These are phyloP conservation scores for Ethmia dodecea DNA, from an alignment of 2,888 invertebrate genomes.

Conservation along the genomic window DNA sequence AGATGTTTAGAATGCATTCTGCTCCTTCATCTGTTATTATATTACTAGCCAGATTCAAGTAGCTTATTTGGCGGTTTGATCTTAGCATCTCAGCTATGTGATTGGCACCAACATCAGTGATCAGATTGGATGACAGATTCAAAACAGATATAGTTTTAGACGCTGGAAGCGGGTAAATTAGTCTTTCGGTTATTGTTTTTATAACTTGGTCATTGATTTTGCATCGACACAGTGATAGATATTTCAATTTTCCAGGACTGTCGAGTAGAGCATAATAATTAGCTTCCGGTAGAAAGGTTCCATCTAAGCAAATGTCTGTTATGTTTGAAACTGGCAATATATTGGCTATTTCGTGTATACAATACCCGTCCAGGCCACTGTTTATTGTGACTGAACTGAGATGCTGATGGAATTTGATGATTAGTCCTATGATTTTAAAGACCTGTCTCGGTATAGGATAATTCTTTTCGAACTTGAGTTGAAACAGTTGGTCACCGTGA, in stretches of 20 bases:
- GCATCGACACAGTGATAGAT: conserved; percentile 45
- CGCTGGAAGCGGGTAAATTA: conserved; percentile 30
- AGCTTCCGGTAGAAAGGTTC: conserved; percentile 27
- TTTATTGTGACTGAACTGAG: conserved; percentile 33
- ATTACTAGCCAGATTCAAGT: conserved; percentile 48
- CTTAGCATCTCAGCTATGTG: conserved; percentile 34
- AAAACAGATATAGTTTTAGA: conserved; percentile 35
- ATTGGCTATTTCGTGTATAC: conserved; percentile 38
- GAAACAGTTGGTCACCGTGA: conserved; percentile 31
- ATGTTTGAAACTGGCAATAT: conserved; percentile 32
- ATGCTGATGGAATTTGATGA: conserved; percentile 30
- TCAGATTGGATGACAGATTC: conserved; percentile 45
- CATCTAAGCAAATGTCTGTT: conserved; percentile 46
- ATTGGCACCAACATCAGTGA: conserved; percentile 42
- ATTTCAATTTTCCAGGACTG: conserved; percentile 21
- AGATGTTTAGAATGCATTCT: conserved; percentile 23
- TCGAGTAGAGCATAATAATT: conserved; percentile 41
- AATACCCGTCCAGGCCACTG: conserved; percentile 26
- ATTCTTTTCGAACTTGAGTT: conserved; percentile 38
- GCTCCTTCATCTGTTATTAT: conserved; percentile 41
- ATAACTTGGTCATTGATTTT: conserved; percentile 35
- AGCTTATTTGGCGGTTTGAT: conserved; percentile 38
- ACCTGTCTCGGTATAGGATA: conserved; percentile 31
- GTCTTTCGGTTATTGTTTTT: conserved; percentile 29
- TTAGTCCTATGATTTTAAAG: conserved; percentile 35